These are phyloP conservation scores for Anthoscopus minutus DNA, from an alignment of 2,113 vertebrate genomes.

Conservation along the genomic window DNA sequence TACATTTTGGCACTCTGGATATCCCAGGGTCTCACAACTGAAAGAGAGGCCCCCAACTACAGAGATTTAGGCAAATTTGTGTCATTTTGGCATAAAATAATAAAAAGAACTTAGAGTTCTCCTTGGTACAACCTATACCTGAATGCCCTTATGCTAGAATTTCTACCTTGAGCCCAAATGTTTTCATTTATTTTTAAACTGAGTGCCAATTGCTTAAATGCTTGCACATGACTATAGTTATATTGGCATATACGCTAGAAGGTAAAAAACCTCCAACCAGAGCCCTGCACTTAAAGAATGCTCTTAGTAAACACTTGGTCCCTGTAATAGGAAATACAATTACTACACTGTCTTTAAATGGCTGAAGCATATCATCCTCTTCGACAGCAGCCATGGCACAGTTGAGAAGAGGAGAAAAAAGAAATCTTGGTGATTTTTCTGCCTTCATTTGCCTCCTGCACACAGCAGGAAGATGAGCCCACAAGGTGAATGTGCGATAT, in stretches of 20 bases:
- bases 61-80: neutral
- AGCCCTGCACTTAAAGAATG: neutral
- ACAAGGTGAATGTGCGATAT: fast-evolving
- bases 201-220: neutral
- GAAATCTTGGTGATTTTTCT: neutral
- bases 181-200: neutral
- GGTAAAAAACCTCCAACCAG: neutral
- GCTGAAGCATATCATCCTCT: neutral
- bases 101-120: neutral
- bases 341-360: neutral
- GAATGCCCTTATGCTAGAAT: fast-evolving
- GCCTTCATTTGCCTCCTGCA: neutral
- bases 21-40: neutral
- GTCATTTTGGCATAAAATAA: neutral
- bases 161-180: neutral
- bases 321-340: neutral
- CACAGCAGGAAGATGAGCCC: neutral
- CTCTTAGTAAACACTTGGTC: neutral
- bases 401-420: neutral
- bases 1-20: neutral
- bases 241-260: neutral
- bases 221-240: neutral
- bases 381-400: neutral
- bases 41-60: neutral
- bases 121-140: neutral